A percentile compares a stretch with the other conserved stretches of the same genome.
Conservation (phyloP, 2,113 vertebrate species). For the Lipotes vexillifer region DNA sequence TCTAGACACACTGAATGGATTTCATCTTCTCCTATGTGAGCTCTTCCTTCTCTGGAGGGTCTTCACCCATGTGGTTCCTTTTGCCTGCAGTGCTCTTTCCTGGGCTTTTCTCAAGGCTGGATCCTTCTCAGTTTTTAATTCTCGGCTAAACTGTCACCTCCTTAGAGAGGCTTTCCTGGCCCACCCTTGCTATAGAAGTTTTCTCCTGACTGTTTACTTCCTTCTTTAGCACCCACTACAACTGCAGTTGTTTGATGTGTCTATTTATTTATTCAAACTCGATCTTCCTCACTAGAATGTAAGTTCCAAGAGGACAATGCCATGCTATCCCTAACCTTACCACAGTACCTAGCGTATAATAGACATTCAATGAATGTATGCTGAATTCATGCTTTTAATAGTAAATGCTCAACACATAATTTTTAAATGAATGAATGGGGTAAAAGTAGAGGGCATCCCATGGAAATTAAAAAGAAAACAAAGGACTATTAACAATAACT, state of each 20-base stretch:
- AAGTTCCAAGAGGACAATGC: not conserved
- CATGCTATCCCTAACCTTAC: not conserved
- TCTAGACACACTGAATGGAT: not conserved
- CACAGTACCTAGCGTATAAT: not conserved
- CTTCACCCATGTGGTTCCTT: not conserved
- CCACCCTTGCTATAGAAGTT: not conserved
- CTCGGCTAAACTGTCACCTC: constrained; percentile 48
- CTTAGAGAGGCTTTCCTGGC: constrained; percentile 35
- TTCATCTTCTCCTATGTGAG: not conserved
- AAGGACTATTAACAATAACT: not conserved
- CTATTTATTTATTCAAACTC: not conserved
- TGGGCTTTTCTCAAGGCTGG: constrained; percentile 6
- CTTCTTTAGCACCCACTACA: constrained; percentile 3
- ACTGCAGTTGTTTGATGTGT: not conserved
- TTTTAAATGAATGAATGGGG: not conserved
- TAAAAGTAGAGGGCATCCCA: not conserved
- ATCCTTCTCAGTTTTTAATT: constrained; percentile 32
- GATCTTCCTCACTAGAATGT: not conserved
- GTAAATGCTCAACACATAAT: not conserved
- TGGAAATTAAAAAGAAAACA: not conserved
- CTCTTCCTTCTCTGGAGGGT: constrained; percentile 17
- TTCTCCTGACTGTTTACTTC: not conserved
- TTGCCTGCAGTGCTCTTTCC: constrained; percentile 41
- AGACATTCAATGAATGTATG: not conserved
- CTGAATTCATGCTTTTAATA: not conserved